phyloP scores from a whole-genome alignment of 2,888 invertebrate species.

The Epinotia nisella region DNA sequence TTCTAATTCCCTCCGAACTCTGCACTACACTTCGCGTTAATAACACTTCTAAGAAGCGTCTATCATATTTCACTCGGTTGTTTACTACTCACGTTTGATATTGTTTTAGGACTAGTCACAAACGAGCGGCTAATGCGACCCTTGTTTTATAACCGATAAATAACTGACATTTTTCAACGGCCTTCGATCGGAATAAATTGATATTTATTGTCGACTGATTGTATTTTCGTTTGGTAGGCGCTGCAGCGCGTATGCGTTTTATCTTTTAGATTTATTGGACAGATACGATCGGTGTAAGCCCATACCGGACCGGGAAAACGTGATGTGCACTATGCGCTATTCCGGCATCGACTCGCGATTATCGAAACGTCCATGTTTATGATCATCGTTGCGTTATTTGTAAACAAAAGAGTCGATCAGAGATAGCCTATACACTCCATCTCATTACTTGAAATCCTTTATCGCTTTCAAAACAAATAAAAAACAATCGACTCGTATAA shows the following conservation, averaged over 20 bases:
- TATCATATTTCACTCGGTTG: conserved; percentile 49
- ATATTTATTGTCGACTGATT: conserved; percentile 59
- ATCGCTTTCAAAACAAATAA: conserved; percentile 58
- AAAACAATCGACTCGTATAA: conserved; percentile 64
- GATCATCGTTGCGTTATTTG: conserved; percentile 47
- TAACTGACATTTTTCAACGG: conserved; percentile 52
- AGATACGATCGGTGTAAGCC: conserved; percentile 76
- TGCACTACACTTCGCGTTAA: conserved; percentile 67
- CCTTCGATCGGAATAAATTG: conserved; percentile 56
- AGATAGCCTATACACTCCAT: conserved; percentile 53
- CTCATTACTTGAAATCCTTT: conserved; percentile 59
- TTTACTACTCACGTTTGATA: conserved; percentile 24
- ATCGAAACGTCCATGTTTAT: conserved; percentile 46
- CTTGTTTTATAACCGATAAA: conserved; percentile 43
- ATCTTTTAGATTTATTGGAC: conserved; percentile 80
- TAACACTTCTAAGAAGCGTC: conserved; percentile 58
- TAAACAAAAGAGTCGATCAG: conserved; percentile 56
- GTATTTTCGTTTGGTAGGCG: conserved; percentile 58
- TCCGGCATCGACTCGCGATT: conserved; percentile 54
- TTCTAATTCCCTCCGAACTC: conserved; percentile 73
- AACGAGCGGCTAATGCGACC: conserved; percentile 34
- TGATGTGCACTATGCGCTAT: conserved; percentile 66
- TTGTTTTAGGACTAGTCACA: conserved; percentile 15
- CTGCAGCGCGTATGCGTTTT: conserved; percentile 55
- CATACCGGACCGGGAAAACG: conserved; percentile 66